Evolutionary conservation across 2,113 vertebrate species (phyloP).

Genomic region (Agelaius phoeniceus): DNA sequence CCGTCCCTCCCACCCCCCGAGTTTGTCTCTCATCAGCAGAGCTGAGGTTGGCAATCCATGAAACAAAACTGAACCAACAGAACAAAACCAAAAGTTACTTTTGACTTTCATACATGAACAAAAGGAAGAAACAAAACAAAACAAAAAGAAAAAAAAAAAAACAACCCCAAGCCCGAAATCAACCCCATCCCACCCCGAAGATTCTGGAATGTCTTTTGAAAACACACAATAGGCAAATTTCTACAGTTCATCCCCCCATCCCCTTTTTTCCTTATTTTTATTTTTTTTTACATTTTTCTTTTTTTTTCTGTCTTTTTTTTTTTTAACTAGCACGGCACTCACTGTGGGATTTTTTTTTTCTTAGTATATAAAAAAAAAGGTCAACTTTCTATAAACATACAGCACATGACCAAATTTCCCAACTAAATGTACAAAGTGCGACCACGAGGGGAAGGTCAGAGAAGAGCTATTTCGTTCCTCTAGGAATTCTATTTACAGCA

Average conservation of each 20-base stretch:
- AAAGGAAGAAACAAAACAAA: slow-evolving; percentile 30
- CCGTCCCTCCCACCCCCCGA: not conserved
- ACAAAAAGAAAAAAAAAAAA: not conserved
- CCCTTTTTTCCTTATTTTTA: not conserved
- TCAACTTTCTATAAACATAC: slow-evolving; percentile 85
- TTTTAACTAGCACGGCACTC: slow-evolving; percentile 74
- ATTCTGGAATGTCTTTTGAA: slow-evolving; percentile 71
- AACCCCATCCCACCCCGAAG: slow-evolving; percentile 37
- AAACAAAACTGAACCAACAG: not conserved
- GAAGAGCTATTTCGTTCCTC: slow-evolving; percentile 72
- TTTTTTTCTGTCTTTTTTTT: not conserved
- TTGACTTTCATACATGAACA: slow-evolving; percentile 43
- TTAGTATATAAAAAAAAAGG: slow-evolving; percentile 81
- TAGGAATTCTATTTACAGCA: slow-evolving; percentile 80
- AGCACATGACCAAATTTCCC: slow-evolving; percentile 78
- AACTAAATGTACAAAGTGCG: slow-evolving; percentile 83
- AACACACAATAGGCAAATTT: slow-evolving; percentile 74
- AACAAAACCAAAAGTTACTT: not conserved
- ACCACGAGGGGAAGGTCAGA: slow-evolving; percentile 68
- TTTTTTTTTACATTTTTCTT: too few species aligned
- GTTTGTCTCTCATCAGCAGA: slow-evolving; percentile 52
- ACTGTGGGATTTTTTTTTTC: slow-evolving; percentile 39
- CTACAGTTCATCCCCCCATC: slow-evolving; percentile 72
- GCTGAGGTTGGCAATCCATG: slow-evolving; percentile 13
- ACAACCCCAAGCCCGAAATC: not conserved